A percentile compares a stretch with the other conserved stretches of the same genome.
These are phyloP conservation scores for Lycophotia porphyrea DNA, from an alignment of 2,888 invertebrate genomes.

Conservation along the genomic window DNA sequence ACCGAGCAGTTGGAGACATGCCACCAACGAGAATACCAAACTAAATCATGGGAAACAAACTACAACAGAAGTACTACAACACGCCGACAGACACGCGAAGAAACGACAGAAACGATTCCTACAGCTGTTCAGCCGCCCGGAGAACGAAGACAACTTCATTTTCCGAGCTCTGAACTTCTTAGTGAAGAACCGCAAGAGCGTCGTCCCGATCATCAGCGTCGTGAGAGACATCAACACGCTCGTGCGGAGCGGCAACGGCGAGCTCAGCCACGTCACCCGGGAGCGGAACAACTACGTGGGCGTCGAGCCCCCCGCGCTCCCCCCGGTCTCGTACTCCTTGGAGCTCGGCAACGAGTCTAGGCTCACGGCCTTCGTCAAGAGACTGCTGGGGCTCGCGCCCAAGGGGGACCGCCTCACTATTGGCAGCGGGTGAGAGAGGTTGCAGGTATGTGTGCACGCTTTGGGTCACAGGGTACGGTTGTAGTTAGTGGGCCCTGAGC, in stretches of 20 bases:
- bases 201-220: conserved; percentile 79
- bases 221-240: conserved; percentile 82
- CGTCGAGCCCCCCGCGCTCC: conserved; percentile 64
- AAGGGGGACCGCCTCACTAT: conserved; percentile 78
- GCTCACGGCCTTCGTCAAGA: conserved; percentile 75
- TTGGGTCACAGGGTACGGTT: too few species aligned
- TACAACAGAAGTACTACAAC: conserved; percentile 14
- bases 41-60: conserved; percentile 8
- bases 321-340: conserved; percentile 74
- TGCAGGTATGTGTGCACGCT: conserved; percentile 14
- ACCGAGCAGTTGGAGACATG: not conserved
- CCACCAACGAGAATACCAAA: not conserved
- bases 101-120: conserved; percentile 78
- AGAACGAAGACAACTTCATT: conserved; percentile 75
- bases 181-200: conserved; percentile 73
- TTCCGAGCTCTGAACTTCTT: conserved; percentile 78
- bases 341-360: conserved; percentile 77
- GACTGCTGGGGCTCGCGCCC: conserved; percentile 74
- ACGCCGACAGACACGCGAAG: conserved; percentile 39
- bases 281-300: conserved; percentile 82
- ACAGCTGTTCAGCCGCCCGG: conserved; percentile 69
- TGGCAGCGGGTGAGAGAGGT: conserved; percentile 63
- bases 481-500: not conserved
- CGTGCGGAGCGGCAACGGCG: conserved; percentile 78
- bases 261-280: conserved; percentile 76